Conservation (phyloP, 2,797 vertebrate genomes). For the Lophius americanus region DNA sequence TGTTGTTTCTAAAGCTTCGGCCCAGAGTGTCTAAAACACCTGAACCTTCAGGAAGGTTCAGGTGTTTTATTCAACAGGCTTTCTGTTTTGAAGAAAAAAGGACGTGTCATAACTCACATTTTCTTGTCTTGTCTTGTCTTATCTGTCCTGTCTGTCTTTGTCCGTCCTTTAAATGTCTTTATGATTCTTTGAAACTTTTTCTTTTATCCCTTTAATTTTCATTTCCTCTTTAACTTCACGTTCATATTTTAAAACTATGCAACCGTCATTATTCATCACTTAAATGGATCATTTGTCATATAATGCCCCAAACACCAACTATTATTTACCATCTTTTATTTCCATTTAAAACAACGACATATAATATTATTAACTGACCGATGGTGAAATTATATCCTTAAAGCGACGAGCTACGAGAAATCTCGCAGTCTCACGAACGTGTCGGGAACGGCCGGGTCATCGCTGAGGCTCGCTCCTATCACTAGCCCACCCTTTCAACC, state of each 20-base stretch:
- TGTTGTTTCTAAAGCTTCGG: slow-evolving; percentile 45
- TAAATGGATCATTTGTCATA: slow-evolving; percentile 27
- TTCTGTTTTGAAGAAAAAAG: slow-evolving; percentile 69
- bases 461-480: slow-evolving; percentile 88
- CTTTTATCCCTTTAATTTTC: slow-evolving; percentile 33
- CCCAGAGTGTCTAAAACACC: slow-evolving; percentile 78
- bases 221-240: background rate
- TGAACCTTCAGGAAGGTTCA: slow-evolving; percentile 28
- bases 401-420: slow-evolving; percentile 90
- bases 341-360: slow-evolving; percentile 18
- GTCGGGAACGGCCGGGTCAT: slow-evolving; percentile 89
- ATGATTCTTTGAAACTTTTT: slow-evolving; percentile 63
- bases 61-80: slow-evolving; percentile 80
- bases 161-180: slow-evolving; percentile 70
- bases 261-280: slow-evolving; percentile 30
- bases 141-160: slow-evolving; percentile 76
- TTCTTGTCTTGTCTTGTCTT: slow-evolving; percentile 87
- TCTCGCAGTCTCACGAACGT: slow-evolving; percentile 94
- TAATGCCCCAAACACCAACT: slow-evolving; percentile 4
- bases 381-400: slow-evolving; percentile 14
- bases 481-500: slow-evolving; percentile 86
- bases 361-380: slow-evolving; percentile 6
- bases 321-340: slow-evolving; percentile 35
- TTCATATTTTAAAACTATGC: slow-evolving; percentile 34
- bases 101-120: slow-evolving; percentile 84